A percentile compares a stretch with the other conserved stretches of the same genome.
Conservation (phyloP, 2,113 vertebrate genomes). For the Sorex fumeus region DNA sequence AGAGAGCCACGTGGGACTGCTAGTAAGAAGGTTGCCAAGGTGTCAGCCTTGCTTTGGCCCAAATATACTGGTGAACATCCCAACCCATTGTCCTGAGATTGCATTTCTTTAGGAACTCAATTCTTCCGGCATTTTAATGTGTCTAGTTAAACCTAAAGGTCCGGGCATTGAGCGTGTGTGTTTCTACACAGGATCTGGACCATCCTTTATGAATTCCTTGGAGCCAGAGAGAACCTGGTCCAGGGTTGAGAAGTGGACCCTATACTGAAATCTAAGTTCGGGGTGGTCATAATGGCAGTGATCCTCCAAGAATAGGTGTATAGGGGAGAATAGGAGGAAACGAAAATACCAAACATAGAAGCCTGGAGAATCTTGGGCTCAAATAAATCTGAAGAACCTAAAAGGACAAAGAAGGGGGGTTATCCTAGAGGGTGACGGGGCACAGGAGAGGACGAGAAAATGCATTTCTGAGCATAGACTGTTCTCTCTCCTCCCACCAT, state of each 20-base stretch:
- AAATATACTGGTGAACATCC: too few species aligned
- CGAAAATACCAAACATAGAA: neutral
- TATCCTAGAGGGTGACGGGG: neutral
- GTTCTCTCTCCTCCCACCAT: neutral
- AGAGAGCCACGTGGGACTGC: neutral
- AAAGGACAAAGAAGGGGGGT: neutral
- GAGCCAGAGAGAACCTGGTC: neutral
- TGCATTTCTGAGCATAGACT: neutral
- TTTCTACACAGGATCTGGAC: too few species aligned
- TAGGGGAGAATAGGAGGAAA: rapidly evolving
- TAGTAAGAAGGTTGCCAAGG: neutral
- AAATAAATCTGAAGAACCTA: neutral
- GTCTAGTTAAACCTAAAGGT: too few species aligned
- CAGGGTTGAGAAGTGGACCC: neutral
- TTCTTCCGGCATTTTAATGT: neutral
- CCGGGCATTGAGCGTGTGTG: too few species aligned
- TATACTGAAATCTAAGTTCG: neutral
- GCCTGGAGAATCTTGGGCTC: neutral
- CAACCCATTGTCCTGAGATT: neutral
- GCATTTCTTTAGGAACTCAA: neutral
- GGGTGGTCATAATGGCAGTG: too few species aligned
- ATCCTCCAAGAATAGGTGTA: neutral
- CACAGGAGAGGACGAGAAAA: too few species aligned
- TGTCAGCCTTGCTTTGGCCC: neutral
- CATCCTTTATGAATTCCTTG: too few species aligned